Percentiles rank a stretch among this genome's conserved stretches.
Conservation (phyloP, 1,140 invertebrate species). For the Dendroctonus ponderosae region DNA sequence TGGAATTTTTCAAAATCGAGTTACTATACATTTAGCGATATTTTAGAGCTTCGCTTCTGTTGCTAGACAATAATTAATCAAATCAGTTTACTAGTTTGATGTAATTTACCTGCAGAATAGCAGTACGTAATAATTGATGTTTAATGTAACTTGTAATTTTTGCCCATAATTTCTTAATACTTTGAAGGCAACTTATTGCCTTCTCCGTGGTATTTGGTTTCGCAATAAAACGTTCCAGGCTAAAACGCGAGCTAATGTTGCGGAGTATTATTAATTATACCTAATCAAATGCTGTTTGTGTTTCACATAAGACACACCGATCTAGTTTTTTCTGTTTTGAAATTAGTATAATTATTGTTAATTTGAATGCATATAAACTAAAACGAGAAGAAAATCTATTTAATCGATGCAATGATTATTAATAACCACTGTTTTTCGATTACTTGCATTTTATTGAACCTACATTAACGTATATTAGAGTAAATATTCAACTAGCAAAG, state of each 20-base stretch:
- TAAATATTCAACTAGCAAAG: no score
- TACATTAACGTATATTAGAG: no score
- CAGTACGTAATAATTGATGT: neutral
- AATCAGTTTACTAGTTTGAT: neutral
- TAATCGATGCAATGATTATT: no score
- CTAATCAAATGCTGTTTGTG: neutral
- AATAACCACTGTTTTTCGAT: no score
- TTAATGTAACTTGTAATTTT: neutral
- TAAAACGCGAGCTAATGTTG: neutral
- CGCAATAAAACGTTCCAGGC: no score
- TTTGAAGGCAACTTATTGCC: no score
- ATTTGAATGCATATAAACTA: slow-evolving; percentile 6
- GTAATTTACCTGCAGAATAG: neutral
- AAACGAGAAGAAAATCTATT: neutral
- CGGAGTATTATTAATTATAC: slow-evolving; percentile 3
- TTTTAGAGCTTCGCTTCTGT: neutral
- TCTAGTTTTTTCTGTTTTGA: slow-evolving; percentile 1
- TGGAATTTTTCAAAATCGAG: neutral
- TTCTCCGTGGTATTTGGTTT: no score
- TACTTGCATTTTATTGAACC: no score
- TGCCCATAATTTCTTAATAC: neutral
- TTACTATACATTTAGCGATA: neutral
- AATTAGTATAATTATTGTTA: slow-evolving; percentile 7
- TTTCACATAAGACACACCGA: slow-evolving; percentile 9
- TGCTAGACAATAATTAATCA: neutral